Percentiles rank a stretch among this genome's conserved stretches.
Conservation (phyloP, 2,113 vertebrate species). For the Phyllostomus discolor region DNA sequence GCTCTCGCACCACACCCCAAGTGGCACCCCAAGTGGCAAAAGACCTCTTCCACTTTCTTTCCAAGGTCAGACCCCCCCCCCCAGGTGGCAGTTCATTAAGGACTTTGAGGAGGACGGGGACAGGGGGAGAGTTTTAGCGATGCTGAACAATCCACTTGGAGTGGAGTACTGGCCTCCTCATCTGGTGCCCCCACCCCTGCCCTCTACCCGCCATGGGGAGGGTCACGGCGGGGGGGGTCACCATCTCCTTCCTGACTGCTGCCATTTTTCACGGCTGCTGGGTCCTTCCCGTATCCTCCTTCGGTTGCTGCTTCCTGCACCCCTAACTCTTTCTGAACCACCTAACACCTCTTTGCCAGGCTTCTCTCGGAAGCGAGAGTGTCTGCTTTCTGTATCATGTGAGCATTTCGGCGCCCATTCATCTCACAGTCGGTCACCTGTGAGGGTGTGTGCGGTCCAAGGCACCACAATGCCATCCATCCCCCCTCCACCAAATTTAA, state of each 20-base stretch:
- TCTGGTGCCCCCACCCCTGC: no score
- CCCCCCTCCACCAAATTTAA: neutral
- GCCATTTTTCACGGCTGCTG: neutral
- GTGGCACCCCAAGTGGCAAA: neutral
- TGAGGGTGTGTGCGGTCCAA: neutral
- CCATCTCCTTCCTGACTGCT: neutral
- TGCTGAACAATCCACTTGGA: neutral
- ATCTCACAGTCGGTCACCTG: neutral
- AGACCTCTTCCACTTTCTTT: neutral
- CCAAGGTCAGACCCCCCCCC: neutral
- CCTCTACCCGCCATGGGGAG: rapidly evolving
- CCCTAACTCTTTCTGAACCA: neutral
- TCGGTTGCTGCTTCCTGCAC: neutral
- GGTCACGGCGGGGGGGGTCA: no score
- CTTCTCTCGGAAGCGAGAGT: neutral
- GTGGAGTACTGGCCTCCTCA: neutral
- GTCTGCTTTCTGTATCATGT: neutral
- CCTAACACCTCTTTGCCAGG: neutral
- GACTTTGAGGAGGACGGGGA: neutral
- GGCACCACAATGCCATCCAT: neutral
- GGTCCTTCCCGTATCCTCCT: rapidly evolving
- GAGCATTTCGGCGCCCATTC: neutral
- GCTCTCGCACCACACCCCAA: neutral
- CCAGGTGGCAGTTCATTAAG: neutral
- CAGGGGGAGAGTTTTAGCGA: neutral